Evolutionary conservation across 1,140 invertebrate species (phyloP).

Genomic region (Temnothorax curvispinosus): DNA sequence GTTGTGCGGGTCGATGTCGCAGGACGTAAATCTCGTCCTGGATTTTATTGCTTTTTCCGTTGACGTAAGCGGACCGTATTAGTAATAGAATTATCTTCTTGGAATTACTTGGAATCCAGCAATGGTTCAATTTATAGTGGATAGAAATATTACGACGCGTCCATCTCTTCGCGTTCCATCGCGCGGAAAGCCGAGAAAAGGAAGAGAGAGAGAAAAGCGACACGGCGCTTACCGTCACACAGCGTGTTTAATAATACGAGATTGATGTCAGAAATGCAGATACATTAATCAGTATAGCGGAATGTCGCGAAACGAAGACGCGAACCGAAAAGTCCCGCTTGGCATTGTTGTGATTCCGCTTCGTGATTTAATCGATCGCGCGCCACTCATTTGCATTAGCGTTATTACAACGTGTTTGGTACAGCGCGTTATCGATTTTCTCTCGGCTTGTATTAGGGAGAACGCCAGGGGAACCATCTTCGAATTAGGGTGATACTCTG

Average conservation of each 20-base stretch:
- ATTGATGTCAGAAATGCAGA: neutral
- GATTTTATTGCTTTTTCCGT: conserved; percentile 35
- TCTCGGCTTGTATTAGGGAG: conserved; percentile 9
- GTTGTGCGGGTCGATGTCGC: neutral
- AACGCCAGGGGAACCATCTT: neutral
- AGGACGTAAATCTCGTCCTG: conserved; percentile 28
- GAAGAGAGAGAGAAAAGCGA: neutral
- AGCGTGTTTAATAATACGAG: neutral
- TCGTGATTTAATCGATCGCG: neutral
- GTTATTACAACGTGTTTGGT: conserved; percentile 17
- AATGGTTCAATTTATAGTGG: neutral
- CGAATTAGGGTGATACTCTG: neutral
- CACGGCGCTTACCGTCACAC: neutral
- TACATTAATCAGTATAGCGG: neutral
- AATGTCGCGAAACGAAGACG: neutral
- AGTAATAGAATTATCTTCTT: neutral
- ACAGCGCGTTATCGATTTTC: conserved; percentile 40
- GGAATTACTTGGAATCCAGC: neutral
- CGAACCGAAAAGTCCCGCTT: neutral
- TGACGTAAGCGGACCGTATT: neutral
- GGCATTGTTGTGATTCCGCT: neutral
- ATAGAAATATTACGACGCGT: neutral
- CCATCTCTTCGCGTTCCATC: neutral
- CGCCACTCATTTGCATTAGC: conserved; percentile 4
- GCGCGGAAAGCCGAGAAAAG: neutral